Base-by-base conservation (phyloP, 2,888 invertebrate genomes). In the Colostygia pectinataria region DNA sequence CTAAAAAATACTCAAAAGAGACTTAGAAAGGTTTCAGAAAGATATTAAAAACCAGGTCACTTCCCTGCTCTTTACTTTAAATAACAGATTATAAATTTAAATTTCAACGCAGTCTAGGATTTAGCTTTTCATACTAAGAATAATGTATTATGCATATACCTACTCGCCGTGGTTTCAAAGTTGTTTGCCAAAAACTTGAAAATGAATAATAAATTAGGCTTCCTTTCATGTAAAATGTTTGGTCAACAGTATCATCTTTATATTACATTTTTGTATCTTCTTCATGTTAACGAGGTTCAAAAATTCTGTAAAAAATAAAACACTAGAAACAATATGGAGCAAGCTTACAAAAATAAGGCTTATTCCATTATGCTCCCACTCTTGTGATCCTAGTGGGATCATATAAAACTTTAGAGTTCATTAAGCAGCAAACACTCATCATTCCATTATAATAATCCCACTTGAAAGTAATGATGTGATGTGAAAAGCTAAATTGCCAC, bases 201-300 rank as follows among this genome's bases (percentile, higher is more conserved):
- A 65, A 64, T 62, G 66, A 70, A 69, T 66, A 58, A 38, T 59
- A 50, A 63, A 69, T 66, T 56, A 61, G 60, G 57, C 43, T 57
- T 54, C 20, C 25, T 38, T 43, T 60, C 44, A 70, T 73, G 66
- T 67, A 62, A 71, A 63, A 71, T 70, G 36, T 25, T 25, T 10
- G 15, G 33, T 38, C 52, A 42, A 25, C 13, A 32, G 20, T n/a
- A 12, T 20, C 25, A 27, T 18, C 32, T n/a, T 10, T 29, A 5
- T n/a, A 7, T 13, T 7, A 43, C 10, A 33, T 12, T 38, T 13
- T 38, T 25, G 32, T n/a, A n/a, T 33, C 8, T 49, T 33, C 10
- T n/a, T 13, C 23, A 23, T 28, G 12, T 2, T 31, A 29, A 18
- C 37, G 44, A 5, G 33, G 43, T 15, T 24, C 14, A 3, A 29